Base-by-base conservation (phyloP, 1,140 invertebrate genomes). In the Acromyrmex heyeri region DNA sequence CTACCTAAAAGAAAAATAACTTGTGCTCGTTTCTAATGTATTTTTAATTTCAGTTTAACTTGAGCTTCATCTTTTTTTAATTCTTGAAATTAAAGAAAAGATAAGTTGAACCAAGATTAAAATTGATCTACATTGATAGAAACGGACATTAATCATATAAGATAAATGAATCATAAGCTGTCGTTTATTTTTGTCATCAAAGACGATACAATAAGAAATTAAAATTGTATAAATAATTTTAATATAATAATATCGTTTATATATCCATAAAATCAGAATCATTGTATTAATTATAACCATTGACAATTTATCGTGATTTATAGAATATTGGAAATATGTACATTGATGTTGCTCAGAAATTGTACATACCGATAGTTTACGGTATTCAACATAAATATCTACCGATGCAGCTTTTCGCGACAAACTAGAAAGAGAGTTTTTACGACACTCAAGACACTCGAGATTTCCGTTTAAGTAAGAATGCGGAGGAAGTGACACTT, bases 401-500 rank as follows among this genome's bases (percentile, higher is more conserved):
- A 53, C 12, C 24, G 7, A 44, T 27, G 34, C 30, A 77, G 55
- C 14, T 67, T 53, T 21, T 38, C 27, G 62, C 30, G 30, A 6
- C 16, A 62, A 14, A 18, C 27, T 21, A 81, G 18, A 34, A 18
- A 50, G 24, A 70, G 18, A 48, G 16, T 61, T 82, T 82, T 86
- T 82, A 86, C 65, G 65, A 38, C 34, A 62, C 85, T 72, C 38
- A 8, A 82, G 65, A 27, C 48, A 55, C 65, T 86, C 67, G 85
- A 86, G 53, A 82, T 86, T 82, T 86, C 67, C 30, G 65, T 70
- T 86, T 69, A 82, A 50, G 77, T 69, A 64, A 69, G 77, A 79
- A 86, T 38, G 38, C 21, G 18, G 16, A 79, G 78, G 55, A 82
- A 86, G 57, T 38, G 77, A 82, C 65, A 86, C 77, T 86, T 82